phyloP scores from a whole-genome alignment of 2,113 vertebrate genomes.

The Eulemur macaco region DNA sequence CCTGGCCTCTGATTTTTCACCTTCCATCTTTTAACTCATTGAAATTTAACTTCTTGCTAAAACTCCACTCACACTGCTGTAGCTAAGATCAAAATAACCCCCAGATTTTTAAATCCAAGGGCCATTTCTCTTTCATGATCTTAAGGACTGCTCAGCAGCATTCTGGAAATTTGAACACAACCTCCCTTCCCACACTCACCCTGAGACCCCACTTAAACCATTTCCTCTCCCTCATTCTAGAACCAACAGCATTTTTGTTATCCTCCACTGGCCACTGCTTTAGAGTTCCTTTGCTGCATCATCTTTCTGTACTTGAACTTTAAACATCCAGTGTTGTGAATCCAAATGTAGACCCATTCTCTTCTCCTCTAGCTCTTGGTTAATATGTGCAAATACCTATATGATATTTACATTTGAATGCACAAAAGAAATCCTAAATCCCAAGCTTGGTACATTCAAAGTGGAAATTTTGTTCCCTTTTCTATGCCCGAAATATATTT shows the following conservation, averaged over 20 bases:
- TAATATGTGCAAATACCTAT: background rate
- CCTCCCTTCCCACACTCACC: background rate
- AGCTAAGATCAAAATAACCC: background rate
- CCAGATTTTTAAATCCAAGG: background rate
- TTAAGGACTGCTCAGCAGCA: background rate
- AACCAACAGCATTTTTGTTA: background rate
- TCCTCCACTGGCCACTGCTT: background rate
- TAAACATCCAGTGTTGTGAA: background rate
- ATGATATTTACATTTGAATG: background rate
- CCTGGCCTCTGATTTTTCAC: background rate
- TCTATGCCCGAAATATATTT: background rate
- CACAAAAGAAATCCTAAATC: background rate
- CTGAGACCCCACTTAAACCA: background rate
- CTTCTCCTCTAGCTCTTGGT: background rate
- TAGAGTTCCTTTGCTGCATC: background rate
- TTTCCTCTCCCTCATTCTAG: background rate
- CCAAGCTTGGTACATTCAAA: background rate
- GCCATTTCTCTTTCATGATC: background rate
- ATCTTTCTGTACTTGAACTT: background rate
- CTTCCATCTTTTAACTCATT: background rate
- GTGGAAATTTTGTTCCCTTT: background rate
- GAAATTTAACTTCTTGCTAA: background rate
- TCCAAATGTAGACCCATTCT: fast-evolving
- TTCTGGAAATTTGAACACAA: background rate
- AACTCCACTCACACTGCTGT: fast-evolving